phyloP scores from a whole-genome alignment of 2,113 vertebrate species.

The Eubucco bourcierii region DNA sequence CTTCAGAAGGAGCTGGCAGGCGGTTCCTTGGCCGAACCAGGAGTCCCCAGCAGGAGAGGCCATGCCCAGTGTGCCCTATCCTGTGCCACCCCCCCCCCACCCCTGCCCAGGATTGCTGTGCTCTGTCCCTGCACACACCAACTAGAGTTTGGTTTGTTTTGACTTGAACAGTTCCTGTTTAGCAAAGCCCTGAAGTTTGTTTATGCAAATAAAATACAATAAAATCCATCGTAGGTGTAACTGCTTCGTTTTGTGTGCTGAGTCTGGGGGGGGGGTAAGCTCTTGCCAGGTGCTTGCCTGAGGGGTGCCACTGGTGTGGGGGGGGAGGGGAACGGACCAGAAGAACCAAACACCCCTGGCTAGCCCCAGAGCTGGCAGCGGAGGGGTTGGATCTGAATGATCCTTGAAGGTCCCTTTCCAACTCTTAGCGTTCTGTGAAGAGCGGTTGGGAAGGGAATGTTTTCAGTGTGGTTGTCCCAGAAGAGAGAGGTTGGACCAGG shows the following conservation, averaged over 20 bases:
- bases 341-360: not conserved
- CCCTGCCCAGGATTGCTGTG: slow-evolving; percentile 57
- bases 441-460: not conserved
- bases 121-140: slow-evolving; percentile 50
- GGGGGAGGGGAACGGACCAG: not conserved
- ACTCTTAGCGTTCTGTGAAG: no score
- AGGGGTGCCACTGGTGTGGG: not conserved
- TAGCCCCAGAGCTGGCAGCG: not conserved
- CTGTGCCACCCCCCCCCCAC: not conserved
- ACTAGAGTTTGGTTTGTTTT: slow-evolving; percentile 76
- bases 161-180: slow-evolving; percentile 76
- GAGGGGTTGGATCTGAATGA: no score
- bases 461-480: not conserved
- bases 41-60: slow-evolving; percentile 22
- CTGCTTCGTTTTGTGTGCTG: slow-evolving; percentile 32
- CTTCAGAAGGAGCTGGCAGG: slow-evolving; percentile 19
- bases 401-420: no score
- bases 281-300: no score
- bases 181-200: slow-evolving; percentile 73
- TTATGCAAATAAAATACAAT: slow-evolving; percentile 82
- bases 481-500: not conserved
- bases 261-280: not conserved
- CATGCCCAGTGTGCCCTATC: slow-evolving; percentile 12
- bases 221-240: slow-evolving; percentile 70
- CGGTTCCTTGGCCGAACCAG: not conserved